phyloP scores from a whole-genome alignment of 1,140 invertebrate genomes.

The Lasioglossum baleicum region DNA sequence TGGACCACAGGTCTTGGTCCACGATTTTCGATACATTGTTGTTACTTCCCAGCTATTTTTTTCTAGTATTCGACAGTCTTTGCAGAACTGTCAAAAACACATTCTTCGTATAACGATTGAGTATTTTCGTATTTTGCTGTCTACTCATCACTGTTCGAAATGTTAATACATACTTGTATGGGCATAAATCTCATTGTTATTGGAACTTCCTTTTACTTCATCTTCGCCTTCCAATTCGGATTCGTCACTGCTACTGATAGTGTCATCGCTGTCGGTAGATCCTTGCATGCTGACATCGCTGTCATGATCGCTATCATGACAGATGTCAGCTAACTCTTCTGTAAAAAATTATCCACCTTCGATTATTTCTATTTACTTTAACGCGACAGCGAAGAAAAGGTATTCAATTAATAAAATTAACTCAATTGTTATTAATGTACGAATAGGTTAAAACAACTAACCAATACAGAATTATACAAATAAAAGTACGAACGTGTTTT shows the following conservation, averaged over 20 bases:
- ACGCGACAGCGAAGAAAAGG: neutral
- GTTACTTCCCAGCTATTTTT: too few relatives aligned
- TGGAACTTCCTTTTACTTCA: neutral
- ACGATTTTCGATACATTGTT: too few relatives aligned
- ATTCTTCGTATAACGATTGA: too few relatives aligned
- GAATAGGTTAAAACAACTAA: neutral
- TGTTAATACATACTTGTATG: slow-evolving; percentile 11
- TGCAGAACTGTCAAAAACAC: too few relatives aligned
- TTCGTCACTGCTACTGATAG: neutral
- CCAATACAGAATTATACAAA: neutral
- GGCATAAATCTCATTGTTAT: neutral
- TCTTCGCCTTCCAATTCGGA: slow-evolving; percentile 2
- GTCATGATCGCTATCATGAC: neutral
- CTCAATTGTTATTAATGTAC: neutral
- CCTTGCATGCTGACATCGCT: neutral
- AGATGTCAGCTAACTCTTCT: slow-evolving; percentile 10
- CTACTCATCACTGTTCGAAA: neutral
- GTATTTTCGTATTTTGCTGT: too few relatives aligned
- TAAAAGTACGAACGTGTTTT: neutral
- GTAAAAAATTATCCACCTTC: neutral
- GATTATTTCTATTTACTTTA: neutral
- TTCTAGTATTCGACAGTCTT: too few relatives aligned
- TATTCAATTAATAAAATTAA: neutral
- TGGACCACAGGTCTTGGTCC: too few relatives aligned
- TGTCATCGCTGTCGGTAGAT: neutral